Base-by-base conservation (phyloP, 2,113 vertebrate species). In the Poeciliopsis turrubarensis region DNA sequence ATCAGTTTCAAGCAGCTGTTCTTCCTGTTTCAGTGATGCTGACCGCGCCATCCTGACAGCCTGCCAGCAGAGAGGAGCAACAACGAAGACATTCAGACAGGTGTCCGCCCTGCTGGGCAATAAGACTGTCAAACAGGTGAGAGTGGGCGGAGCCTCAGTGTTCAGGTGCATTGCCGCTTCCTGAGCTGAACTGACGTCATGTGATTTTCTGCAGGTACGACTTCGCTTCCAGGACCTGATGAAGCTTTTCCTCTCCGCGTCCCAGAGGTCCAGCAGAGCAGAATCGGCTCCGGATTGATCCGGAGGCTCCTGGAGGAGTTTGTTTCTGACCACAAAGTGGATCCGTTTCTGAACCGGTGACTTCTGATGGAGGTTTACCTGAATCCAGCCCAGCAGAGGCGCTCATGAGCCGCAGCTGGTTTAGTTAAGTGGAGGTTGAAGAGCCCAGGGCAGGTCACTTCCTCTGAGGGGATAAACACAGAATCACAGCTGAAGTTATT, bases 41-140 rank as follows among this genome's bases (percentile, higher is more conserved):
- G 98, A 99, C 89, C 95, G 97, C 0, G 89, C 95, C 62, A 97
- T 99, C 82, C 94, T 99, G 13, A 98, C 95, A 1, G 86, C 94
- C 77, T 98, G 97, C 64, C 96, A 97, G 92, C 95, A 95, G 86
- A 92, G 80, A 31, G 97, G 97, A 78, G 96, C 97, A 29, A 96
- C 92, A 2, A 83, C 89, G 1, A 95, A 92, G n/a, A 98, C 97
- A 0, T 99, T 99, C 81, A 87, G 86, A 0, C 79, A 89, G 41
- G 93, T 99, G 79, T 97, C 98, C 0, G 79, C 91, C 72, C 95
- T 95, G 37, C 90, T 99, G 61, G 94, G 94, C 63, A 97, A 97
- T 87, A 98, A 97, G 86, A 97, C 96, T 0, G 85, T 96, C 0
- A 83, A 87, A 0, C 96, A 99, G 96, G 97, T 96, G 72, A 92